Conservation (phyloP, 2,113 vertebrate genomes). For the Cyprinodon variegatus region DNA sequence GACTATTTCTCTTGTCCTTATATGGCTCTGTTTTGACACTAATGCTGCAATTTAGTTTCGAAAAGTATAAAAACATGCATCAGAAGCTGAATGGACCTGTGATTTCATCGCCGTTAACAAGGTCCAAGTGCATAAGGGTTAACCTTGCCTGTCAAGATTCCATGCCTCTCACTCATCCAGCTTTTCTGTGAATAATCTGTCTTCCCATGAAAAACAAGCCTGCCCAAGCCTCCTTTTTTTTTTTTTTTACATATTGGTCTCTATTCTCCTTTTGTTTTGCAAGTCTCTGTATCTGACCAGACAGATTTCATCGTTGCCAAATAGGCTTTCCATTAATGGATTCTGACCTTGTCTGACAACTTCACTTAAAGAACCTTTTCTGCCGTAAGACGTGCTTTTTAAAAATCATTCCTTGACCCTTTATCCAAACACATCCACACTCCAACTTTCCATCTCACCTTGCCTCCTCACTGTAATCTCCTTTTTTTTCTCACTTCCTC, state of each 20-base stretch:
- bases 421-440: conserved; percentile 15
- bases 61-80: conserved; percentile 63
- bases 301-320: conserved; percentile 51
- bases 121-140: conserved; percentile 79
- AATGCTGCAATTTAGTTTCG: conserved; percentile 38
- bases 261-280: conserved; percentile 32
- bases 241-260: conserved; percentile 20
- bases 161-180: conserved; percentile 9
- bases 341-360: conserved; percentile 58
- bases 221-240: conserved; percentile 34
- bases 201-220: conserved; percentile 8
- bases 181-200: conserved; percentile 29
- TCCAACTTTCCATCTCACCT: conserved; percentile 61
- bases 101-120: conserved; percentile 76
- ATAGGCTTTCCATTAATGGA: conserved; percentile 68
- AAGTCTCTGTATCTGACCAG: conserved; percentile 30
- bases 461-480: conserved; percentile 49
- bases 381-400: conserved; percentile 27
- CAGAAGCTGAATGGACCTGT: conserved; percentile 63
- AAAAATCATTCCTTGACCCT: conserved; percentile 50
- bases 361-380: conserved; percentile 63
- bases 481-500: conserved; percentile 23
- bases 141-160: conserved; percentile 54
- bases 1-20: conserved; percentile 8
- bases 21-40: conserved; percentile 23